phyloP scores from a whole-genome alignment of 2,113 vertebrate genomes.

The Callipepla californica region DNA sequence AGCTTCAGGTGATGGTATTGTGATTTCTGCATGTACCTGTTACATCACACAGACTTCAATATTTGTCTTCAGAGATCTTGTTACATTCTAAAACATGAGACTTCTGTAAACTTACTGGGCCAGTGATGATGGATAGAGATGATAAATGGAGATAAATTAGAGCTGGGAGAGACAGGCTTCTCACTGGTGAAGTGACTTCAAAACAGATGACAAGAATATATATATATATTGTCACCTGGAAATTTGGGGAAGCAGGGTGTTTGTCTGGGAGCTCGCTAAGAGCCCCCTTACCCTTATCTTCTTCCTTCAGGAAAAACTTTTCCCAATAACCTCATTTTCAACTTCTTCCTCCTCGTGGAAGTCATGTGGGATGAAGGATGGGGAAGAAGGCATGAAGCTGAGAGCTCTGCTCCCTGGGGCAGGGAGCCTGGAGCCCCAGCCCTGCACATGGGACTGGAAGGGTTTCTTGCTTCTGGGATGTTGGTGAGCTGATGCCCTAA shows the following conservation, averaged over 20 bases:
- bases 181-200: not conserved
- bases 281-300: not conserved
- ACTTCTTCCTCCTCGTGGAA: not conserved
- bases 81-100: not conserved
- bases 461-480: not conserved
- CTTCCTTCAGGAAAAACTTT: not conserved
- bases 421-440: not conserved
- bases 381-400: not conserved
- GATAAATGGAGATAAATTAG: not conserved
- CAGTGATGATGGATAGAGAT: not conserved
- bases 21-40: not conserved
- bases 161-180: not conserved
- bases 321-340: not conserved
- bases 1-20: not conserved
- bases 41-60: not conserved
- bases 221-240: not conserved
- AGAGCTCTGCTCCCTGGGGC: not conserved
- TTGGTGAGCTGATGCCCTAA: not conserved
- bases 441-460: accelerated
- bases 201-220: not conserved
- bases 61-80: not conserved
- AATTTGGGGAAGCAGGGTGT: not conserved
- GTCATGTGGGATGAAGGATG: not conserved
- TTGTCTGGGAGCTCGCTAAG: not conserved
- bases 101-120: not conserved